A percentile compares a stretch with the other conserved stretches of the same genome.
Evolutionary conservation across 1,140 invertebrate genomes (phyloP).

Genomic region (Solenopsis fugax): DNA sequence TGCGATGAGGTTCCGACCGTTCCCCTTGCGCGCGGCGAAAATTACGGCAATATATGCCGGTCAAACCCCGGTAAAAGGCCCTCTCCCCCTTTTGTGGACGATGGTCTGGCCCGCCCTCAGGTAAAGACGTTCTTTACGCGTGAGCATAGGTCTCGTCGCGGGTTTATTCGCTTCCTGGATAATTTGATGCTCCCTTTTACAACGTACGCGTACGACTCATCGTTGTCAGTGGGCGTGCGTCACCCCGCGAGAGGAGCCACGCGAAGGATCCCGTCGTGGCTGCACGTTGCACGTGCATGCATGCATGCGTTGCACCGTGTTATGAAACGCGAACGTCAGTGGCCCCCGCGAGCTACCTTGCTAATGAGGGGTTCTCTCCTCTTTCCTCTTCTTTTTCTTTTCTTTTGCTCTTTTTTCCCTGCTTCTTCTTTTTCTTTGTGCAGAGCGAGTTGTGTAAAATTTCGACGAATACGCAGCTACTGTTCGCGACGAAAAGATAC

Average conservation of each 20-base stretch:
- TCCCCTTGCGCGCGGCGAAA: conserved; percentile 58
- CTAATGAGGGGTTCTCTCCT: conserved; percentile 66
- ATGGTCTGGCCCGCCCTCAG: conserved; percentile 42
- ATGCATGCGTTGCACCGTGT: conserved; percentile 66
- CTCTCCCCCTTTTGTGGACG: background rate
- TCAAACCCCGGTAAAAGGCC: conserved; percentile 41
- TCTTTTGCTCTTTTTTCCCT: background rate
- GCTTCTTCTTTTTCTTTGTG: conserved; percentile 34
- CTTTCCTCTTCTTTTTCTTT: background rate
- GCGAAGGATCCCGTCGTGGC: conserved; percentile 50
- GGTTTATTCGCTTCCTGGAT: conserved; percentile 71
- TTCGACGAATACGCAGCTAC: conserved; percentile 34
- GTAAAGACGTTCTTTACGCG: conserved; percentile 69
- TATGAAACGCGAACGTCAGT: conserved; percentile 75
- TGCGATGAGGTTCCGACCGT: background rate
- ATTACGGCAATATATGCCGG: conserved; percentile 73
- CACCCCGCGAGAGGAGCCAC: conserved; percentile 62
- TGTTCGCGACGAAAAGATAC: conserved; percentile 43
- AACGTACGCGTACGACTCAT: conserved; percentile 61
- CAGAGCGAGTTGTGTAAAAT: conserved; percentile 45
- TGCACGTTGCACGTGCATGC: conserved; percentile 45
- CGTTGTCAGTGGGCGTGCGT: conserved; percentile 69
- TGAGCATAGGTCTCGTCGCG: conserved; percentile 67
- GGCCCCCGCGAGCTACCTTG: conserved; percentile 71
- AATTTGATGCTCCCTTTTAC: conserved; percentile 72